Base-by-base conservation (phyloP, 2,888 invertebrate species). In the Agonopterix subpropinquella region DNA sequence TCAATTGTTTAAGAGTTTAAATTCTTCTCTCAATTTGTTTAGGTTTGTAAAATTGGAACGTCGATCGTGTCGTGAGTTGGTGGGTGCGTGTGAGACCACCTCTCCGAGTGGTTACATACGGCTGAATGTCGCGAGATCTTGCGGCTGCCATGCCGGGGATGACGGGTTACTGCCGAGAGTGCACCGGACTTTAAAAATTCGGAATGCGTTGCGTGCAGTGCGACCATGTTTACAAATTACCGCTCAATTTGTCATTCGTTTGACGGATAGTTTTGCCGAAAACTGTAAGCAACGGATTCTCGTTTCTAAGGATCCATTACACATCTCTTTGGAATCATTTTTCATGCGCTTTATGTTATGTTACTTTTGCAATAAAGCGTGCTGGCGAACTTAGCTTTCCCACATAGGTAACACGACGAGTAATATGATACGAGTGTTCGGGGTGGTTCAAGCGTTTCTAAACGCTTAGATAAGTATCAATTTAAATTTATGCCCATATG, bases 51-150 rank as follows among this genome's bases (percentile, higher is more conserved):
- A 28, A 28, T 46, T 35, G 11, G 35, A 35, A 36, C 35, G 43
- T 11, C 36, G 45, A 52, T 43, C 53, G 50, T 51, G 43, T 41
- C 47, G 50, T 45, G 53, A 50, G 55, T 53, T 50, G 44, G 49
- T 43, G 48, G 45, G 44, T 48, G 47, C 49, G 45, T 44, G 45
- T 48, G 58, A 51, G 64, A 67, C 68, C 59, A 66, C 69, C 61
- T 61, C 54, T 59, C 62, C 57, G 63, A 56, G 53, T 56, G 57
- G 61, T 61, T 57, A 56, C 66, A 59, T 61, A 58, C 56, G 63
- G 56, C 61, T 63, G 60, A 69, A 57, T 67, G 67, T 47, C 56
- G 59, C 53, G 56, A 51, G 51, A 52, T 50, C 52, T 49, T 53
- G 58, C 43, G 45, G 47, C 11, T 43, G 45, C 44, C 11, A 46